A percentile compares a stretch with the other conserved stretches of the same genome.
phyloP scores from a whole-genome alignment of 2,113 vertebrate species.

The Aix galericulata region DNA sequence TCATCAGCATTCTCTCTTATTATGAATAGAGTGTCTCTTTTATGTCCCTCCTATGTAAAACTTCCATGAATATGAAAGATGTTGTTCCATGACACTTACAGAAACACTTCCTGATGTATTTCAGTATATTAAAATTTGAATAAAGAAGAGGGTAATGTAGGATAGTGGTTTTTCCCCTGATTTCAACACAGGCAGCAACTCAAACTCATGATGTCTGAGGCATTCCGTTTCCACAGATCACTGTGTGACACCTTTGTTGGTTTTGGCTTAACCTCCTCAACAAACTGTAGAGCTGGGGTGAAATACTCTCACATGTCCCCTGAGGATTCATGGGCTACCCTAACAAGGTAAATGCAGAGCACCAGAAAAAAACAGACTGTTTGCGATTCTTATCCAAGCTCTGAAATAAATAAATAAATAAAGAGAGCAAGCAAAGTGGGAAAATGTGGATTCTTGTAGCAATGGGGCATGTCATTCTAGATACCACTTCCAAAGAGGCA shows the following conservation, averaged over 20 bases:
- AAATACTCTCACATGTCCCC: background rate
- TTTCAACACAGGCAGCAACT: background rate
- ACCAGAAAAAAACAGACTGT: background rate
- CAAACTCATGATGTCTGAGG: background rate
- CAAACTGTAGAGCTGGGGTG: background rate
- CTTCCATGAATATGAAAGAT: background rate
- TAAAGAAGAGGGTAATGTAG: background rate
- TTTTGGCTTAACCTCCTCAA: background rate
- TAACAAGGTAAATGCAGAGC: background rate
- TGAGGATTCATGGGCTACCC: background rate
- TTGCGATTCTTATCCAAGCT: background rate
- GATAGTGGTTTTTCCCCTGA: background rate
- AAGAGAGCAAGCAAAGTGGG: background rate
- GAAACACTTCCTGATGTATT: background rate
- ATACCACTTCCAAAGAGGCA: background rate
- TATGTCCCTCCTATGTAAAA: background rate
- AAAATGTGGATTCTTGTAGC: background rate
- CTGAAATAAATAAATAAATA: background rate
- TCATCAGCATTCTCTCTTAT: background rate
- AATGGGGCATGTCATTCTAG: background rate
- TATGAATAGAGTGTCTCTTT: background rate
- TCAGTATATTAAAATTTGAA: background rate
- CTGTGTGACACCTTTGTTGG: background rate
- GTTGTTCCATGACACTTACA: background rate
- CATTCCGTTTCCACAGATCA: background rate